A percentile compares a stretch with the other conserved stretches of the same genome.
Evolutionary conservation across 1,140 invertebrate genomes (phyloP).

Genomic region (Penaeus vannamei): DNA sequence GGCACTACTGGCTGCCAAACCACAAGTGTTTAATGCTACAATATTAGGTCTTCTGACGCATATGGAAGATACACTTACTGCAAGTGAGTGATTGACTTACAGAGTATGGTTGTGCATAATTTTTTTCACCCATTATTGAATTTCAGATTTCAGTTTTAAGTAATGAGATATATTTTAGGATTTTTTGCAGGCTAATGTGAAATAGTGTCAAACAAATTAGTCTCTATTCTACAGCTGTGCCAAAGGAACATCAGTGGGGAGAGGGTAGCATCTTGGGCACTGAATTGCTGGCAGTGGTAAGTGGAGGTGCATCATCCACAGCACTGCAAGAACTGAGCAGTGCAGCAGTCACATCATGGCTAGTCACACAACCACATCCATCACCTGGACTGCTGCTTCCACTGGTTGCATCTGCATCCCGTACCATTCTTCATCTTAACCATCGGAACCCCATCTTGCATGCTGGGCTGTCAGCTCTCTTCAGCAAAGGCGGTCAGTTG

Average conservation of each 20-base stretch:
- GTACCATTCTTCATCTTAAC: constrained; percentile 71
- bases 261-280: constrained; percentile 74
- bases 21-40: constrained; percentile 75
- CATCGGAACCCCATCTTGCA: constrained; percentile 60
- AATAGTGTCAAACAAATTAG: too few species aligned
- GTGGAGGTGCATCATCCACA: constrained; percentile 70
- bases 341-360: constrained; percentile 70
- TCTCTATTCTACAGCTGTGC: constrained; percentile 70
- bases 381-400: constrained; percentile 72
- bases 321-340: constrained; percentile 66
- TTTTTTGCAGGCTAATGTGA: too few species aligned
- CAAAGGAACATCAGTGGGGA: constrained; percentile 74
- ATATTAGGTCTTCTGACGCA: constrained; percentile 77
- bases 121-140: too few species aligned
- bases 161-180: too few species aligned
- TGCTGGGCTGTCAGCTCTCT: constrained; percentile 44
- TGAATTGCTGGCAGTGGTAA: constrained; percentile 74
- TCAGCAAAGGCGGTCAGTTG: constrained; percentile 42
- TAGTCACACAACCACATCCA: constrained; percentile 73
- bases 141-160: too few species aligned
- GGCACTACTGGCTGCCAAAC: constrained; percentile 73
- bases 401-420: constrained; percentile 73
- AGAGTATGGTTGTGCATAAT: too few species aligned
- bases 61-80: constrained; percentile 76
- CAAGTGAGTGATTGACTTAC: constrained; percentile 72